Conservation (phyloP, 2,797 vertebrate species). For the Muscicapa comitata region DNA sequence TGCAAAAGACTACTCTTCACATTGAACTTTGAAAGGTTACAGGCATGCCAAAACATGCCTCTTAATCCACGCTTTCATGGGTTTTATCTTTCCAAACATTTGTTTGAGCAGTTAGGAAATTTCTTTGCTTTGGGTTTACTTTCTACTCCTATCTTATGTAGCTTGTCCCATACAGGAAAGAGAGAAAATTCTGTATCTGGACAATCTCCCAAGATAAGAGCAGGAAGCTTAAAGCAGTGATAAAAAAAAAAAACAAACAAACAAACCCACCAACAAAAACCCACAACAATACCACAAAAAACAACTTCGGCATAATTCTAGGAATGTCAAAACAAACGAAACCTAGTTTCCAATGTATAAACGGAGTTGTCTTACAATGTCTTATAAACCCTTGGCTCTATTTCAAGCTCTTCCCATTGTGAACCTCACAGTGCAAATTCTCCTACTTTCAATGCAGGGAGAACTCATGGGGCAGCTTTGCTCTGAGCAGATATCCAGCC, state of each 20-base stretch:
- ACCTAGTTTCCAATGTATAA: background rate
- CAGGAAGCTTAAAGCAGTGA: background rate
- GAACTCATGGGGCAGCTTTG: background rate
- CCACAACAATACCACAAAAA: background rate
- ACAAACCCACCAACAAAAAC: background rate
- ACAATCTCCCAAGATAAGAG: background rate
- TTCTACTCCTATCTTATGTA: background rate
- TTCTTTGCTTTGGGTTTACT: background rate
- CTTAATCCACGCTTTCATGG: background rate
- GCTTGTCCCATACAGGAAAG: background rate
- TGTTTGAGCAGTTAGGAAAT: background rate
- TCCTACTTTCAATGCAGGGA: background rate
- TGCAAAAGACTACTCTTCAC: background rate
- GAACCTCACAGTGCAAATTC: background rate
- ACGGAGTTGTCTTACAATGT: background rate
- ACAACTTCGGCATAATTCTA: background rate
- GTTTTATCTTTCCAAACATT: background rate
- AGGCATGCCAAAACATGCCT: background rate
- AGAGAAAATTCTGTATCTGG: background rate
- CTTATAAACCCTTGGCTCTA: background rate
- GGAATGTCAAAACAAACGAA: background rate
- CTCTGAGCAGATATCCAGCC: background rate
- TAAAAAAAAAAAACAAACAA: background rate
- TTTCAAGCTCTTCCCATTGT: background rate
- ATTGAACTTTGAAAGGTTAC: background rate